A percentile compares a stretch with the other conserved stretches of the same genome.
These are phyloP conservation scores for Chlamydotis undulata DNA, from an alignment of 2,113 vertebrate species.

Conservation along the genomic window DNA sequence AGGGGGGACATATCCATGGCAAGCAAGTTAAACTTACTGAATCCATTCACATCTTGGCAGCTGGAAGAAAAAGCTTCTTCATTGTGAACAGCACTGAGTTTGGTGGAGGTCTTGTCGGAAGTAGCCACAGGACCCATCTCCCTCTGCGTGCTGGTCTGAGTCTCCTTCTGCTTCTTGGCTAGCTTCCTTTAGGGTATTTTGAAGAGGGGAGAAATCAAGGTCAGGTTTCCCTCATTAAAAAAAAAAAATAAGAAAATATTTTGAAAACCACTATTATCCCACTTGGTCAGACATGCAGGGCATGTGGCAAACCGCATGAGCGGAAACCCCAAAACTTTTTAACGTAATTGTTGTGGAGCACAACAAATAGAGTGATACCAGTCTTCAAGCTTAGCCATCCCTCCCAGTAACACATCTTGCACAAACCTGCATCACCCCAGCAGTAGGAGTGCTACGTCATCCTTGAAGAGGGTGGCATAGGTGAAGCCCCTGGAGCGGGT, in stretches of 20 bases:
- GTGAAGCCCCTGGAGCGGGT: background rate
- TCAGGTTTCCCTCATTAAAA: slow-evolving; percentile 54
- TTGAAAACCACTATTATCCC: background rate
- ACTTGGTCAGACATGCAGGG: slow-evolving; percentile 15
- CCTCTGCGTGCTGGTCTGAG: slow-evolving; percentile 92
- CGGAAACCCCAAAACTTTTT: background rate
- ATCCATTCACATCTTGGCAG: slow-evolving; percentile 93
- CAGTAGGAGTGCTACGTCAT: slow-evolving; percentile 8
- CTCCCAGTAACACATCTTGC: background rate
- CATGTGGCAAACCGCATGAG: background rate
- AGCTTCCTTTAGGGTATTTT: slow-evolving; percentile 88
- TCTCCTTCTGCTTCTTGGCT: slow-evolving; percentile 99
- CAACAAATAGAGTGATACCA: background rate
- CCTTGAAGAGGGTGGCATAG: background rate
- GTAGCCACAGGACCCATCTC: slow-evolving; percentile 93
- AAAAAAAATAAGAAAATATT: background rate
- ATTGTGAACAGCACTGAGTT: slow-evolving; percentile 91
- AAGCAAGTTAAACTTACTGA: slow-evolving; percentile 86
- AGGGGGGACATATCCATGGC: slow-evolving; percentile 50
- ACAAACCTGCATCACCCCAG: slow-evolving; percentile 47
- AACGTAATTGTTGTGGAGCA: background rate
- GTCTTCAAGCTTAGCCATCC: background rate
- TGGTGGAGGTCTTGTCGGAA: slow-evolving; percentile 87
- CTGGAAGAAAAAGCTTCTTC: slow-evolving; percentile 95
- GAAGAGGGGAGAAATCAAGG: slow-evolving; percentile 74